These are phyloP conservation scores for Xylocopa sonorina DNA, from an alignment of 1,140 invertebrate species.

Conservation along the genomic window DNA sequence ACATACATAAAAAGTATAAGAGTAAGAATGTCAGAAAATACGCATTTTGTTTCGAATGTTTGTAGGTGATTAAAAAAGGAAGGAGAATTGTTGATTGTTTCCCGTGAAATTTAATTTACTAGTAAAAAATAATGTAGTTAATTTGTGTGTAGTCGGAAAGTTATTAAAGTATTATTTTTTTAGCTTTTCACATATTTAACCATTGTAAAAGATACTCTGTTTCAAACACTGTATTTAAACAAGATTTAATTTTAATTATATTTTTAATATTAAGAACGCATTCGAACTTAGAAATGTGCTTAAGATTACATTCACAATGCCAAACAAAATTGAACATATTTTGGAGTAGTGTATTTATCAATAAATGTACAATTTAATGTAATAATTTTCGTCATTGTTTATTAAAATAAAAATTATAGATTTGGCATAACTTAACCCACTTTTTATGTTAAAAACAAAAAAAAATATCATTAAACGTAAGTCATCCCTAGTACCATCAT, in stretches of 20 bases:
- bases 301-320: constrained; percentile 7
- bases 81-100: not conserved
- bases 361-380: constrained; percentile 37
- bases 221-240: not conserved
- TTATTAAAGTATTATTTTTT: not conserved
- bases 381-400: constrained; percentile 44
- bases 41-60: not conserved
- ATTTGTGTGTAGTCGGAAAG: not conserved
- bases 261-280: not conserved
- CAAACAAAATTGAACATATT: constrained; percentile 19
- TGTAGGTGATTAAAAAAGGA: not conserved
- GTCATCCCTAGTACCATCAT: constrained; percentile 25
- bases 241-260: constrained; percentile 11
- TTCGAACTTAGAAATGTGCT: constrained; percentile 9
- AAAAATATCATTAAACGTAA: constrained; percentile 31
- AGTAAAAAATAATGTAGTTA: not conserved
- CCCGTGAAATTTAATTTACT: not conserved
- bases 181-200: not conserved
- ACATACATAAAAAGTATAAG: not conserved
- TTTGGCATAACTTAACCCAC: constrained; percentile 48
- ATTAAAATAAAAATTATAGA: constrained; percentile 58
- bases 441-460: constrained; percentile 28
- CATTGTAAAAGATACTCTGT: not conserved
- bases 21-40: constrained; percentile 18
- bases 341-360: constrained; percentile 39